Evolutionary conservation across 2,113 vertebrate species (phyloP).

Genomic region (Brachypteracias leptosomus): DNA sequence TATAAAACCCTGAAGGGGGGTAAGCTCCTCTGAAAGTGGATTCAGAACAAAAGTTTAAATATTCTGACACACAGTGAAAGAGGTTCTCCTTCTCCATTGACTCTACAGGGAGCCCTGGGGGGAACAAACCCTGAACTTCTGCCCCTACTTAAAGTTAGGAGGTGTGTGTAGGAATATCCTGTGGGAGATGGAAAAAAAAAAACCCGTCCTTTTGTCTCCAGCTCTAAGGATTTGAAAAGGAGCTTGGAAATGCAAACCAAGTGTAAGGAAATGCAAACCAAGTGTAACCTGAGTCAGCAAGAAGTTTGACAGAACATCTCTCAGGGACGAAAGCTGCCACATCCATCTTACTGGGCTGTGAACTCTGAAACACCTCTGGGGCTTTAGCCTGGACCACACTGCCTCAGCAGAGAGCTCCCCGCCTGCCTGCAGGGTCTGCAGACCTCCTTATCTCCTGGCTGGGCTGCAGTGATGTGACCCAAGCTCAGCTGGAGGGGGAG

Average conservation of each 20-base stretch:
- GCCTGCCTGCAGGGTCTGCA: background rate
- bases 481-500: background rate
- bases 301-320: conserved; percentile 17
- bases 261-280: conserved; percentile 49
- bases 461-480: background rate
- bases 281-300: conserved; percentile 63
- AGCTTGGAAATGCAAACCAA: conserved; percentile 49
- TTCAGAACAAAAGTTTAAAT: background rate
- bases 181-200: background rate
- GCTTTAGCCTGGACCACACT: background rate
- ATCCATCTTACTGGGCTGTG: conserved; percentile 44
- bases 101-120: background rate
- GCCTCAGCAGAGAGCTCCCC: background rate
- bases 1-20: background rate
- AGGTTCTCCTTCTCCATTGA: background rate
- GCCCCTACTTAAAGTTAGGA: background rate
- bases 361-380: background rate
- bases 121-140: conserved; percentile 26
- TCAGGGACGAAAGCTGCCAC: background rate
- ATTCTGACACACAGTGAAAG: background rate
- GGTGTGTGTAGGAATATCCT: background rate
- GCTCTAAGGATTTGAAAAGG: background rate
- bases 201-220: conserved; percentile 4
- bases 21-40: background rate
- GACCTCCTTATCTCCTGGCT: background rate